These are phyloP conservation scores for Scophthalmus maximus DNA, from an alignment of 2,113 vertebrate species.

Conservation along the genomic window DNA sequence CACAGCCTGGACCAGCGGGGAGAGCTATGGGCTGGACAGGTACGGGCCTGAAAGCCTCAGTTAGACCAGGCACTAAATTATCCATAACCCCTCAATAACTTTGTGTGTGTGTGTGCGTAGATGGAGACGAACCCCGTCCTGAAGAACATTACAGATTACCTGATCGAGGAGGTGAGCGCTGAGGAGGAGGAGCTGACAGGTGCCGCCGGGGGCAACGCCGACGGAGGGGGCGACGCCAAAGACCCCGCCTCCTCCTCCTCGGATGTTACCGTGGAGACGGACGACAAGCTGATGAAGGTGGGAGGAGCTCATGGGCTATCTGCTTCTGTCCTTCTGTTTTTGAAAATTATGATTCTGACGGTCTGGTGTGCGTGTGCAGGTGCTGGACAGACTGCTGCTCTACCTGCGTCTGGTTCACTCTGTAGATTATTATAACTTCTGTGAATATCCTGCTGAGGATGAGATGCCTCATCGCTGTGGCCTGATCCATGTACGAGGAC, in stretches of 20 bases:
- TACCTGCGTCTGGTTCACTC: slow-evolving; percentile 94
- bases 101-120: slow-evolving; percentile 32
- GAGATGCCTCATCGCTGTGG: slow-evolving; percentile 96
- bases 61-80: too few species aligned
- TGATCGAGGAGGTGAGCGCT: slow-evolving; percentile 92
- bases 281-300: slow-evolving; percentile 92
- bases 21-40: slow-evolving; percentile 85
- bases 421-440: slow-evolving; percentile 92
- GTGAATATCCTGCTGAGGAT: slow-evolving; percentile 91
- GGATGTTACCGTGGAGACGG: slow-evolving; percentile 88
- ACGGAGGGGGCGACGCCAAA: slow-evolving; percentile 80
- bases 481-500: slow-evolving; percentile 91
- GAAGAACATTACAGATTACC: slow-evolving; percentile 92
- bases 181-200: slow-evolving; percentile 92
- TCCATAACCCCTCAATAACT: not conserved
- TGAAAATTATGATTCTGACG: not conserved
- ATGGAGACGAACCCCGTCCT: slow-evolving; percentile 88
- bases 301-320: not conserved
- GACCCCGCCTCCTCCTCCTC: slow-evolving; percentile 87
- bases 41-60: too few species aligned
- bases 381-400: slow-evolving; percentile 89
- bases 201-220: slow-evolving; percentile 74
- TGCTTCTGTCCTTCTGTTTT: too few species aligned
- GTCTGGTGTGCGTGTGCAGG: slow-evolving; percentile 73
- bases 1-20: slow-evolving; percentile 88